Base-by-base conservation (phyloP, 1,140 invertebrate genomes). In the Drosophila prosaltans region DNA sequence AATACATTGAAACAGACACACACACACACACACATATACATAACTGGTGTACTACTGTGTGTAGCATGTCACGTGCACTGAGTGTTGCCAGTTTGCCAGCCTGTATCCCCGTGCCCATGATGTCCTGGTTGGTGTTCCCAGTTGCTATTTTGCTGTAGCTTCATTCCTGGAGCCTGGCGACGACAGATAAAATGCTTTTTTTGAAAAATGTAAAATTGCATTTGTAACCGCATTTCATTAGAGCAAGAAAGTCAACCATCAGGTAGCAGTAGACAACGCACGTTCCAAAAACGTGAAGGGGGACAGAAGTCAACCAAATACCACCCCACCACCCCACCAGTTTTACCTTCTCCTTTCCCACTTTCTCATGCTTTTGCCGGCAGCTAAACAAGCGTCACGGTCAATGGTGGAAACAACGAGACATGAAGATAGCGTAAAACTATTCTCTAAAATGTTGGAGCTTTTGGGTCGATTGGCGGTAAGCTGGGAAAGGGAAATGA, bases 211-310 rank as follows among this genome's bases (percentile, higher is more conserved):
- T 86, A 83, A 86, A 86, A 86, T 86, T 86, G 83, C 83, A 88
- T 86, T 86, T 88, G 83, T 83, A 83, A 83, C 83, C 83, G 83
- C 83, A 86, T 86, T 86, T 86, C 83, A 86, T 86, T 86, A 86
- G 83, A 88, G 83, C 72, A 86, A 86, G 83, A 86, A 86, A 86
- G 83, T 86, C 83, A 88, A 88, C 75, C 82, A 62, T 82, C 83
- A 85, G 82, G 82, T 88, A 79, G 74, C 65, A 72, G 62, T 59
- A 78, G 65, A 67, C 70, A 64, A 69, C 81, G 51, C 72, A 72
- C 74, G 74, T 76, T 69, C 41, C 55, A 36, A 63, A 48, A 63
- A 43, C 43, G 30, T 36, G 10, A 30, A 21, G 16, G 30, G 26
- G 32, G 32, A 6, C 32, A 21, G 11, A 11, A 30, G 28, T 21